Conservation (phyloP, 2,888 invertebrate species). For the Torymus texanus region DNA sequence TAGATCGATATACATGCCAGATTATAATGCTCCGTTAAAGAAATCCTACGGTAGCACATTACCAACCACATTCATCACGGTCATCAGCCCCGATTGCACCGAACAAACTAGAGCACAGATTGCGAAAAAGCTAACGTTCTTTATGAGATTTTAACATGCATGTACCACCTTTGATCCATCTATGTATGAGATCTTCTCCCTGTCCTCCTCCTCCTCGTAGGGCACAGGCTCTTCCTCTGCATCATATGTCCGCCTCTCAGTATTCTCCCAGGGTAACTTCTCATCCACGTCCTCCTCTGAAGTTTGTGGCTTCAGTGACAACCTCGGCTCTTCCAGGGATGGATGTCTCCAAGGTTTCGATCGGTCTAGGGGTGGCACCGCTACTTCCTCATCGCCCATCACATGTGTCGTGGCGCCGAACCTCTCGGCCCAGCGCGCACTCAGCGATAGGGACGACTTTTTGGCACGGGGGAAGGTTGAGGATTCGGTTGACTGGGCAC, state of each 20-base stretch:
- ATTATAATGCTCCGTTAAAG: too few relatives aligned
- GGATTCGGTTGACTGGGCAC: slow-evolving; percentile 78
- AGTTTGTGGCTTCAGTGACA: slow-evolving; percentile 65
- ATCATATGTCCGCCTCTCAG: slow-evolving; percentile 57
- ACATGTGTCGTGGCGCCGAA: slow-evolving; percentile 64
- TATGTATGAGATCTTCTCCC: slow-evolving; percentile 35
- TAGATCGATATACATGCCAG: too few relatives aligned
- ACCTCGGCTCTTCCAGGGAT: slow-evolving; percentile 68
- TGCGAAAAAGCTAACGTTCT: neutral
- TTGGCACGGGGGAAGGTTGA: slow-evolving; percentile 80
- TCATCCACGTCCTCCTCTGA: slow-evolving; percentile 60
- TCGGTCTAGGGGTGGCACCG: slow-evolving; percentile 61
- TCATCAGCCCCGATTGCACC: too few relatives aligned
- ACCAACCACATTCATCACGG: too few relatives aligned
- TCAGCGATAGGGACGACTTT: slow-evolving; percentile 75
- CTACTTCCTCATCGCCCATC: slow-evolving; percentile 61
- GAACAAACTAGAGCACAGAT: neutral
- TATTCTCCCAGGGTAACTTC: slow-evolving; percentile 64
- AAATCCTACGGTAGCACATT: too few relatives aligned
- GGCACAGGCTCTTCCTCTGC: slow-evolving; percentile 34
- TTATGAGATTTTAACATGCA: slow-evolving; percentile 50
- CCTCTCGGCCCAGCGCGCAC: slow-evolving; percentile 75
- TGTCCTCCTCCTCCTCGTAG: slow-evolving; percentile 44
- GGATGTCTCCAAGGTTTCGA: slow-evolving; percentile 71
- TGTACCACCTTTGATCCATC: slow-evolving; percentile 51